Base-by-base conservation (phyloP, 2,113 vertebrate species). In the Coregonus clupeaformis region DNA sequence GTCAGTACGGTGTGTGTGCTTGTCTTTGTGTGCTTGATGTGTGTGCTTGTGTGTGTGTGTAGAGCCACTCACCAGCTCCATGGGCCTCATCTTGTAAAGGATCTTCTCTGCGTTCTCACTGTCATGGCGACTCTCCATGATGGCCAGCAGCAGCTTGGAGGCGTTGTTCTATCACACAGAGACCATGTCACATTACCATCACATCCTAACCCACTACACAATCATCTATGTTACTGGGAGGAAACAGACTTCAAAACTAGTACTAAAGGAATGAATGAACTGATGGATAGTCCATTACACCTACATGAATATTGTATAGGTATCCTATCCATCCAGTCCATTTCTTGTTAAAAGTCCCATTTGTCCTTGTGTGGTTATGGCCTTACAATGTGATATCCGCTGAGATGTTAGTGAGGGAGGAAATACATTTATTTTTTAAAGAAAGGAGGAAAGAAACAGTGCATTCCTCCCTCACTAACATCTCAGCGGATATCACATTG, bases 41-140 rank as follows among this genome's bases (percentile, higher is more conserved):
- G 24, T 42, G 22, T 24, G 16, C n/a, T n/a, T 68, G 9, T 25
- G 55, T 59, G 6, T 24, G 32, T 27, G 20, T 5, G n/a, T 13
- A 32, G 68, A 71, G 9, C 5, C 4, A 36, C 92, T 94, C 84
- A 99, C 98, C 93, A 99, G 90, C 82, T 99, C 98, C 60, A 87
- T 95, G 27, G 97, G 96, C 80, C 97, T 95, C 98, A 99, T 99
- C 92, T 99, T 99, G 87, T 94, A 96, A 76, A 99, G 95, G 80
- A 98, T 98, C 83, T 98, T 95, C 87, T 99, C 97, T 0, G 97
- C 96, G 0, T 99, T 99, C 89, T 99, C 98, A 0, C 97, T 97
- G 94, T 99, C 98, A 0, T 97, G 98, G 77, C 97, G 94, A 84
- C 98, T 99, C 89, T 99, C 98, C 98, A 98, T 99, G 80, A 99